Evolutionary conservation across 1,140 invertebrate species (phyloP).

Genomic region (Carposina sasakii): DNA sequence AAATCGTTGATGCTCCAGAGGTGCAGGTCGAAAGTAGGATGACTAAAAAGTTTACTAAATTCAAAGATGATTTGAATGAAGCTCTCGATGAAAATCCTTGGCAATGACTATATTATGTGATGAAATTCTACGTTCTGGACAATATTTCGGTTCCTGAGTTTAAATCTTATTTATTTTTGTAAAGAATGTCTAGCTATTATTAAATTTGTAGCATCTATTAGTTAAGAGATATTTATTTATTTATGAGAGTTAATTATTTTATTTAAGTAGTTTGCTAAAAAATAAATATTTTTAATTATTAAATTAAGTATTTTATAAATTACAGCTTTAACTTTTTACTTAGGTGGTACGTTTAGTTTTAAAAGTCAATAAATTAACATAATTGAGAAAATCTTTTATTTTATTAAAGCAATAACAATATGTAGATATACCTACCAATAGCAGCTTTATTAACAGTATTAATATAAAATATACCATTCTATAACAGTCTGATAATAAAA

Average conservation of each 20-base stretch:
- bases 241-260: neutral
- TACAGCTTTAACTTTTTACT: no score
- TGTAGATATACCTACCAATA: neutral
- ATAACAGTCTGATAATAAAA: neutral
- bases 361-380: neutral
- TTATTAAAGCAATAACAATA: neutral
- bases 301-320: neutral
- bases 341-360: neutral
- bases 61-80: constrained; percentile 47
- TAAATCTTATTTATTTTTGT: constrained; percentile 49
- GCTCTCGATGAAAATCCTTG: constrained; percentile 59
- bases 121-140: constrained; percentile 59
- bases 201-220: neutral
- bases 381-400: neutral
- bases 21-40: constrained; percentile 39
- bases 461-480: neutral
- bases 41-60: constrained; percentile 48
- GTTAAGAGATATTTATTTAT: neutral
- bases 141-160: constrained; percentile 53
- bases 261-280: neutral
- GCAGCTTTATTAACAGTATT: neutral
- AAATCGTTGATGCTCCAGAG: constrained; percentile 52
- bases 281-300: neutral
- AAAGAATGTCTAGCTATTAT: neutral
- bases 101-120: constrained; percentile 67